phyloP scores from a whole-genome alignment of 2,888 invertebrate genomes.

The Melieria crassipennis region DNA sequence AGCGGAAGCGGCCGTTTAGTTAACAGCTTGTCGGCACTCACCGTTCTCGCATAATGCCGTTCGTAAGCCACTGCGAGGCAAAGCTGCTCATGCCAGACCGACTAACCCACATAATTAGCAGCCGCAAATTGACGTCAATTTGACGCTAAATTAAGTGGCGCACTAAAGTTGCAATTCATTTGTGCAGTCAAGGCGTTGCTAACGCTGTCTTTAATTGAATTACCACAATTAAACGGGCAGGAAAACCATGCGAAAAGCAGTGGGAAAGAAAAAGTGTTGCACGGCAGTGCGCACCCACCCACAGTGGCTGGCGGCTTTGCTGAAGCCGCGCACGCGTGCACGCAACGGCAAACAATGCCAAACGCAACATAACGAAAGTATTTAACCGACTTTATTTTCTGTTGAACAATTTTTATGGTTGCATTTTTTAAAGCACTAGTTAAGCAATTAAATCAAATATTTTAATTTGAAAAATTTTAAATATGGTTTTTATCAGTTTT shows the following conservation, averaged over 20 bases:
- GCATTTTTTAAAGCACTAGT: neutral
- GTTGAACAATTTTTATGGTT: neutral
- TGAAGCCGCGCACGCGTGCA: neutral
- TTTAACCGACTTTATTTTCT: constrained; percentile 16
- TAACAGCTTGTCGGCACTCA: no score
- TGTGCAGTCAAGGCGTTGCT: neutral
- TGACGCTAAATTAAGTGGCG: constrained; percentile 34
- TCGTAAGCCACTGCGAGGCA: no score
- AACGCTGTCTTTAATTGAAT: no score
- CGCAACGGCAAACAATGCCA: constrained; percentile 5
- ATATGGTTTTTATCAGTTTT: no score
- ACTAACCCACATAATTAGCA: neutral
- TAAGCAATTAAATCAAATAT: no score
- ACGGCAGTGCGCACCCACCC: neutral
- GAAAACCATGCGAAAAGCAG: neutral
- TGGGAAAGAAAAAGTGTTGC: neutral
- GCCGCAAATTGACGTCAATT: constrained; percentile 27
- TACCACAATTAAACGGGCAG: no score
- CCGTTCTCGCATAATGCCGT: no score
- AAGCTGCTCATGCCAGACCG: no score
- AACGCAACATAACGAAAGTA: neutral
- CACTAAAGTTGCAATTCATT: neutral
- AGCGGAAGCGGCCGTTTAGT: no score
- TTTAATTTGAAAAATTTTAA: no score
- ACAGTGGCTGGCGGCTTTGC: neutral